Conservation (phyloP, 2,888 invertebrate genomes). For the Cataglyphis rosenhaueri region DNA sequence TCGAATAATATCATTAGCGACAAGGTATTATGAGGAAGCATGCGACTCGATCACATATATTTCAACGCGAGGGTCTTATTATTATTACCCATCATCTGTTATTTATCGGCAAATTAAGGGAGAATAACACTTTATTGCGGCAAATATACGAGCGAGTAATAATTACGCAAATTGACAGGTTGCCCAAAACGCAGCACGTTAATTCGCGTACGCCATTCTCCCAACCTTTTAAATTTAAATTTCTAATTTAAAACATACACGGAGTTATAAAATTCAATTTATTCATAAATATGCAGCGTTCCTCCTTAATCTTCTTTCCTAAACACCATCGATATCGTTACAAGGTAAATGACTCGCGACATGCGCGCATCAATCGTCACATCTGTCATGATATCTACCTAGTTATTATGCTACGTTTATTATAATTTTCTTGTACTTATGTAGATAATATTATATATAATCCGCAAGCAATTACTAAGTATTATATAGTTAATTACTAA, state of each 20-base stretch:
- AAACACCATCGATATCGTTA: conserved; percentile 22
- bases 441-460: not conserved
- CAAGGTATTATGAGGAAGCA: conserved; percentile 37
- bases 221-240: conserved; percentile 58
- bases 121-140: conserved; percentile 51
- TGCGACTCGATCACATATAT: conserved; percentile 71
- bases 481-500: not conserved
- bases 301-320: conserved; percentile 32
- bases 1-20: conserved; percentile 45
- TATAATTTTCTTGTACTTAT: conserved; percentile 18
- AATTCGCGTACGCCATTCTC: conserved; percentile 48
- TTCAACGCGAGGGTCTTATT: conserved; percentile 68
- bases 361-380: not conserved
- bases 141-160: conserved; percentile 47
- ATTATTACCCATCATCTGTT: conserved; percentile 69
- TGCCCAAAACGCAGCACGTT: conserved; percentile 46
- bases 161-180: conserved; percentile 70
- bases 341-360: not conserved
- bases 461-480: not conserved
- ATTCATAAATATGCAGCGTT: conserved; percentile 49
- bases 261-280: conserved; percentile 54
- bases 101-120: conserved; percentile 72
- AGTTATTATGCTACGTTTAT: not conserved
- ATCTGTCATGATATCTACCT: not conserved
- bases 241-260: conserved; percentile 46